Evolutionary conservation across 1,140 invertebrate species (phyloP), one percentile per base, ranked within the genome.

Genomic region (Drosophila albomicans): DNA sequence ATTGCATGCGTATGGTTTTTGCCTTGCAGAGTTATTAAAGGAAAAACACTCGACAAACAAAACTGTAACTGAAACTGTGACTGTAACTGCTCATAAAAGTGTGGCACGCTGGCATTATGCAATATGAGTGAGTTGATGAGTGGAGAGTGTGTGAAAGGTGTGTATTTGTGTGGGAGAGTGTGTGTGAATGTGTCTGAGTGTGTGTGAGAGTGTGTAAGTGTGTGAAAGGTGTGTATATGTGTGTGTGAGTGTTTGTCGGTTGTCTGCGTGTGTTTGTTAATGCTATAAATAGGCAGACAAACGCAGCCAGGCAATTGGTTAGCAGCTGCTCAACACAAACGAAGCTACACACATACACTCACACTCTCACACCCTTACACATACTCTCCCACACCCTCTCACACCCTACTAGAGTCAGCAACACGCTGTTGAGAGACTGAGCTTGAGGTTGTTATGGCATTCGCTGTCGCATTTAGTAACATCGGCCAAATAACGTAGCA

Each of bases 371-470:
- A 41, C 20, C 20, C 20, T 25, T 54, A 45, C 49, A 28, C 15
- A 25, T n/a, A 15, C 15, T 11, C 54, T 48, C 7, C 16, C 46
- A 13, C 20, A 32, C 28, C 3, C n/a, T 51, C 13, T 25, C 5
- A 16, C 38, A 35, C 8, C 48, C 8, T 52, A 51, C n/a, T 13
- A 56, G 8, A 7, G 25, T 8, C 20, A 25, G 8, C 43, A 46
- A 30, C 28, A 20, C 20, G 3, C 20, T 3, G 20, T 20, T 20
- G 20, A 54, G 32, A 3, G 13, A 5, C 45, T 8, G 6, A 8
- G 11, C 41, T 38, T 38, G 68, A 28, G 71, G 85, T 88, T 89
- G 85, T 89, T 89, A 89, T 89, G 86, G 85, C 85, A 89, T 89
- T 89, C 63, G 75, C 49, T 46, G 69, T 67, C 80, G 78, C 81